Evolutionary conservation across 1,140 invertebrate genomes (phyloP).

Genomic region (Orchesella cincta): DNA sequence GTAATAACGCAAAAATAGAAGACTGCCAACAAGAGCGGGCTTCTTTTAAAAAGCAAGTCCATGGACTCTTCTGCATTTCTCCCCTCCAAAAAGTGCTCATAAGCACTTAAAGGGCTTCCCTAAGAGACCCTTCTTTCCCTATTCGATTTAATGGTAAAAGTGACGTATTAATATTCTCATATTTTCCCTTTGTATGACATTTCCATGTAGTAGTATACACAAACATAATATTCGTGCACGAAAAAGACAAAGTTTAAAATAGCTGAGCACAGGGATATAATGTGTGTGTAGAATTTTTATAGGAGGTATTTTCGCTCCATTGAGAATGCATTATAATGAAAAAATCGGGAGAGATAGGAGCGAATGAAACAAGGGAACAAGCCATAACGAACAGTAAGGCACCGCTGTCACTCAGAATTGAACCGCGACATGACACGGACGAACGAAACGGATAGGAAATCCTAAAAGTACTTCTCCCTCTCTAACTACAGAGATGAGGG

Average conservation of each 20-base stretch:
- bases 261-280: neutral
- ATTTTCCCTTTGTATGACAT: too few species aligned
- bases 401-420: slow-evolving; percentile 1
- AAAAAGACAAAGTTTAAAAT: too few species aligned
- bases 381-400: slow-evolving; percentile 5
- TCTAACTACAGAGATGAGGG: too few species aligned
- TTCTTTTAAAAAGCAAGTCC: neutral
- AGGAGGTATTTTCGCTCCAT: neutral
- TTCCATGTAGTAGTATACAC: too few species aligned
- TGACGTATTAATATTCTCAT: too few species aligned
- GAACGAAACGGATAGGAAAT: neutral
- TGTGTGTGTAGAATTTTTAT: neutral
- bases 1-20: too few species aligned
- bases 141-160: too few species aligned
- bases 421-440: slow-evolving; percentile 9
- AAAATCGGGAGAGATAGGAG: neutral
- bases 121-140: neutral
- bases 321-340: neutral
- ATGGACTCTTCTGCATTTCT: neutral
- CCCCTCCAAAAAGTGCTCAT: neutral
- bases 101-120: neutral
- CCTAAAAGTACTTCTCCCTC: too few species aligned
- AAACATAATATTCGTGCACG: too few species aligned
- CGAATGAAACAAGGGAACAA: neutral
- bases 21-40: neutral